Base-by-base conservation (phyloP, 2,888 invertebrate genomes). In the Volucella bombylans region DNA sequence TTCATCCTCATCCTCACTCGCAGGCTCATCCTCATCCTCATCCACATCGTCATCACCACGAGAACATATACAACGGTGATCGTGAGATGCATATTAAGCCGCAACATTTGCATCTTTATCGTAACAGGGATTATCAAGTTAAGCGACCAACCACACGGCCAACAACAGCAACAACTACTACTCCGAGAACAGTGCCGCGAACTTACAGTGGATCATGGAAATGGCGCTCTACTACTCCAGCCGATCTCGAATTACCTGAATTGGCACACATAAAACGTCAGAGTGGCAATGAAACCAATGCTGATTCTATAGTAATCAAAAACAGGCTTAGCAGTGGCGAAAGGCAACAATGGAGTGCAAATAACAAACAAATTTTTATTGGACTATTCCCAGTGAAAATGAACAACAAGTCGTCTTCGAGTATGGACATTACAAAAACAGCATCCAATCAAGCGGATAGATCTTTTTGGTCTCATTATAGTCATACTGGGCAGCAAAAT, bases 21-120 rank as follows among this genome's bases (percentile, higher is more conserved):
- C 6, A 31, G 0, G 6, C 31, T 31, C 23, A 41, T 47, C 31
- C 68, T 43, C 79, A 79, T 57, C 73, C 39, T 41, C 68, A 74
- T 57, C 73, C 39, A 31, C 68, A 74, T 61, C 80, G 80, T 9
- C 83, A 80, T 12, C 83, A 83, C 9, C 83, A 80, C 65, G 65
- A 54, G 23, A 23, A 61, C 45, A 57, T 69, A n/a, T 59, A 59
- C 23, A 68, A 74, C 31, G 65, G 65, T 49, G 74, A 80, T 74
- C 83, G 80, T 65, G 83, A 83, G 23, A 50, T 71, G 65, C 80
- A 83, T 69, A 71, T 74, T 49, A 83, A 83, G 47, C 69, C 69
- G 47, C 69, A 74, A 23, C 39, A 65, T 57, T 71, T 57, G 45
- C 64, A 76, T 54, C 47, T 52, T 39, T 54, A 65, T 69, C 57